A percentile compares a stretch with the other conserved stretches of the same genome.
Conservation (phyloP, 2,797 vertebrate species). For the Antrozous pallidus region DNA sequence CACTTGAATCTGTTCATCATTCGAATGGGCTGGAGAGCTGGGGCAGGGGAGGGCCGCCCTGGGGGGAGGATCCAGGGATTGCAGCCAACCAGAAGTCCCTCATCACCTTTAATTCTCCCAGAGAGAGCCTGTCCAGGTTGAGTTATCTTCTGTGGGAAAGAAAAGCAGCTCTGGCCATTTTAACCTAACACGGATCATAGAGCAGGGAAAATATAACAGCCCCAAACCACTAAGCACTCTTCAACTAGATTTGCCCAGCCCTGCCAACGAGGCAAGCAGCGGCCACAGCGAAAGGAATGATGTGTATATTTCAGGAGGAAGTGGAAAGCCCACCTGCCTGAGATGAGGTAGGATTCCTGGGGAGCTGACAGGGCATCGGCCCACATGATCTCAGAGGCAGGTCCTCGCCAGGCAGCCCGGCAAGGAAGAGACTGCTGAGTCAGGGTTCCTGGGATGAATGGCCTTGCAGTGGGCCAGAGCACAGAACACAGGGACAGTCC, state of each 20-base stretch:
- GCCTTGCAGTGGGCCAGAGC: background rate
- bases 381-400: background rate
- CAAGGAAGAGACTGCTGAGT: background rate
- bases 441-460: background rate
- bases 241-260: constrained; percentile 23
- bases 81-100: constrained; percentile 46
- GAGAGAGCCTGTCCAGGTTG: constrained; percentile 52
- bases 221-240: constrained; percentile 67
- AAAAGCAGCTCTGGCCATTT: constrained; percentile 58
- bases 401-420: constrained; percentile 10
- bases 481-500: background rate
- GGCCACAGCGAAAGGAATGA: background rate
- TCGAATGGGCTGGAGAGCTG: background rate
- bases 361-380: background rate
- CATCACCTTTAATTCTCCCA: constrained; percentile 68
- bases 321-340: background rate
- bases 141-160: constrained; percentile 62
- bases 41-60: background rate
- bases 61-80: background rate
- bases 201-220: constrained; percentile 72
- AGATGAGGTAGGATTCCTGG: background rate
- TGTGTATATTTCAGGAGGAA: background rate
- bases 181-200: constrained; percentile 73
- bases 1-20: background rate
- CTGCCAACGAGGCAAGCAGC: background rate